phyloP scores from a whole-genome alignment of 2,888 invertebrate species.

The Dexiosoma caninum region DNA sequence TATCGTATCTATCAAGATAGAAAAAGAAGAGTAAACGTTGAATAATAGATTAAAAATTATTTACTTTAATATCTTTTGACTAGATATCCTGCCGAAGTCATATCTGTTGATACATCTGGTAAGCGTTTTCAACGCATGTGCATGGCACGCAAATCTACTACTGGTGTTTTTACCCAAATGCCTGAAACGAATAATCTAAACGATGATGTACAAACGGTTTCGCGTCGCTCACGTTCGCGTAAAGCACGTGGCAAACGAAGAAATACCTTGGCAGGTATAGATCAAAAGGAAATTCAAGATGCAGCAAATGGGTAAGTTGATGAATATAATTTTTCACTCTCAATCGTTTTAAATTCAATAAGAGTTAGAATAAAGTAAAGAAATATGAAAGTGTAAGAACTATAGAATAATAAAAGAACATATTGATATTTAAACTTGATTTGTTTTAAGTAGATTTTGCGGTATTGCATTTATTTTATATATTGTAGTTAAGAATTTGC shows the following conservation, averaged over 20 bases:
- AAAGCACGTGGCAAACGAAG: constrained; percentile 90
- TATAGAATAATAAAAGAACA: neutral
- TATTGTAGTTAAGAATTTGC: neutral
- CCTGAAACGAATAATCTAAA: constrained; percentile 76
- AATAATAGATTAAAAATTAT: too few species aligned
- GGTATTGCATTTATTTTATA: constrained; percentile 40
- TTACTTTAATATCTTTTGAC: too few species aligned
- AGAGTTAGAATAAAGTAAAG: neutral
- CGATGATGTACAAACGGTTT: constrained; percentile 82
- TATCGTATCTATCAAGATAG: too few species aligned
- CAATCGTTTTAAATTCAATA: neutral
- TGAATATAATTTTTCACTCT: neutral
- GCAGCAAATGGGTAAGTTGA: constrained; percentile 88
- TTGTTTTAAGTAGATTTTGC: constrained; percentile 13
- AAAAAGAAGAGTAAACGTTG: too few species aligned
- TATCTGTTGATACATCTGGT: constrained; percentile 93
- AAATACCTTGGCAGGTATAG: constrained; percentile 94
- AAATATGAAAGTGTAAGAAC: neutral
- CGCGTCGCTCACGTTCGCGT: constrained; percentile 84
- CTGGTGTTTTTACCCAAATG: constrained; percentile 71
- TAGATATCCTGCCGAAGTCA: constrained; percentile 91
- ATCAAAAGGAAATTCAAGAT: constrained; percentile 92
- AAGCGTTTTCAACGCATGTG: constrained; percentile 93
- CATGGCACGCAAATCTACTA: constrained; percentile 88
- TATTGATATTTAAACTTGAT: neutral